phyloP scores from a whole-genome alignment of 1,140 invertebrate genomes.

The Drosophila arawakana region DNA sequence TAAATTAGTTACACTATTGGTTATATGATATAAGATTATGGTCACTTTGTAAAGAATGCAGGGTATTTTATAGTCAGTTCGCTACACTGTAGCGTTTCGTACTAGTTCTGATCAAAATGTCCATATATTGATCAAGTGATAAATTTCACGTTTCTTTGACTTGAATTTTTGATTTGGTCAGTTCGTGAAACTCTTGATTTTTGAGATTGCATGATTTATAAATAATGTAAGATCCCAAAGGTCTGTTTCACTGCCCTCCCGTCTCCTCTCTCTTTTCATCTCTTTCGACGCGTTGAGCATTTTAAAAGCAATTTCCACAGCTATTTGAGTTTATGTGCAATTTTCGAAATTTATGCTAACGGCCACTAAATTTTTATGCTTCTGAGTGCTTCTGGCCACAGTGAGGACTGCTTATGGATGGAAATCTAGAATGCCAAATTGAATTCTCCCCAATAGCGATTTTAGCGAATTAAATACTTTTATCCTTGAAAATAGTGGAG shows the following conservation, averaged over 20 bases:
- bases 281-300: slow-evolving; percentile 39
- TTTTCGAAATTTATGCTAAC: slow-evolving; percentile 47
- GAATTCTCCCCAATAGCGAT: background rate
- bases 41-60: too few relatives aligned
- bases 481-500: slow-evolving; percentile 32
- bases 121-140: slow-evolving; percentile 31
- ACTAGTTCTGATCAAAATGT: background rate
- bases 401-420: background rate
- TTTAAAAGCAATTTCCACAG: slow-evolving; percentile 50
- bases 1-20: too few relatives aligned
- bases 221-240: slow-evolving; percentile 29
- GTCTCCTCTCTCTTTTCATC: background rate
- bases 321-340: slow-evolving; percentile 41
- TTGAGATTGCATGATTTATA: slow-evolving; percentile 46
- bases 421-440: background rate
- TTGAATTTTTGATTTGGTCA: slow-evolving; percentile 49
- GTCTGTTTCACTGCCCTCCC: background rate
- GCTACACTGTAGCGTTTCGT: too few relatives aligned
- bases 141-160: slow-evolving; percentile 20
- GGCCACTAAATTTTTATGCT: slow-evolving; percentile 33
- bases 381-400: slow-evolving; percentile 17
- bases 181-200: slow-evolving; percentile 40
- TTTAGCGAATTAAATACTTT: background rate
- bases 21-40: too few relatives aligned
- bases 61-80: too few relatives aligned